A percentile compares a stretch with the other conserved stretches of the same genome.
phyloP scores from a whole-genome alignment of 2,113 vertebrate genomes.

The Chloropsis hardwickii region DNA sequence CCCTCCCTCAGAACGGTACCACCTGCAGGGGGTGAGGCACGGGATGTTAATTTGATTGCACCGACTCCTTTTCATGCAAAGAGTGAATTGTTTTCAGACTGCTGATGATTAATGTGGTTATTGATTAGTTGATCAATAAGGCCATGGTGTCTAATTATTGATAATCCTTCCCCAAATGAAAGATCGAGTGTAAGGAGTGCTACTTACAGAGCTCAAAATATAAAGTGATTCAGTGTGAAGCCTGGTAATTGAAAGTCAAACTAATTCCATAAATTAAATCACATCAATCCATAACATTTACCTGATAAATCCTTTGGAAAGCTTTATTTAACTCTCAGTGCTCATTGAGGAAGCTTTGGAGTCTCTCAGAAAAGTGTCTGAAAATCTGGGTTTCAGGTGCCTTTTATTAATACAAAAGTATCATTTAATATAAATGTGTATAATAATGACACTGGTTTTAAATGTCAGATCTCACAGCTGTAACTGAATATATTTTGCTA shows the following conservation, averaged over 20 bases:
- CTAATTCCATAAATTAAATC: slow-evolving; percentile 83
- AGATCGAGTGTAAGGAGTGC: slow-evolving; percentile 77
- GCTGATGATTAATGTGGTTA: slow-evolving; percentile 79
- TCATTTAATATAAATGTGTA: not conserved
- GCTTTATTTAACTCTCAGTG: slow-evolving; percentile 75
- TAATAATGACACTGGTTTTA: not conserved
- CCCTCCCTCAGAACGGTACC: not conserved
- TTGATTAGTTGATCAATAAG: slow-evolving; percentile 80
- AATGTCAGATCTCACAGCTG: not conserved
- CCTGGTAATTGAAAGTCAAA: slow-evolving; percentile 83
- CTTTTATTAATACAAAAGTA: not conserved
- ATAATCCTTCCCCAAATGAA: slow-evolving; percentile 83
- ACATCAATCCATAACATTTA: slow-evolving; percentile 81
- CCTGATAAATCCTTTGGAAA: slow-evolving; percentile 74
- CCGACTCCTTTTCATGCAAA: slow-evolving; percentile 68
- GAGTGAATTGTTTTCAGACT: slow-evolving; percentile 76
- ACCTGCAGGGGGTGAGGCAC: not conserved
- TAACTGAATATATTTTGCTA: not conserved
- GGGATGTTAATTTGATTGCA: slow-evolving; percentile 69
- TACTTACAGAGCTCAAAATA: slow-evolving; percentile 74
- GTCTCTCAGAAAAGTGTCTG: not conserved
- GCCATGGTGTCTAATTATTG: slow-evolving; percentile 83
- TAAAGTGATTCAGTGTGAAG: slow-evolving; percentile 80
- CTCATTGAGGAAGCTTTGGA: not conserved
- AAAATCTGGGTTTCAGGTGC: not conserved